These are phyloP conservation scores for Lethrus apterus DNA, from an alignment of 1,140 invertebrate species.

Conservation along the genomic window DNA sequence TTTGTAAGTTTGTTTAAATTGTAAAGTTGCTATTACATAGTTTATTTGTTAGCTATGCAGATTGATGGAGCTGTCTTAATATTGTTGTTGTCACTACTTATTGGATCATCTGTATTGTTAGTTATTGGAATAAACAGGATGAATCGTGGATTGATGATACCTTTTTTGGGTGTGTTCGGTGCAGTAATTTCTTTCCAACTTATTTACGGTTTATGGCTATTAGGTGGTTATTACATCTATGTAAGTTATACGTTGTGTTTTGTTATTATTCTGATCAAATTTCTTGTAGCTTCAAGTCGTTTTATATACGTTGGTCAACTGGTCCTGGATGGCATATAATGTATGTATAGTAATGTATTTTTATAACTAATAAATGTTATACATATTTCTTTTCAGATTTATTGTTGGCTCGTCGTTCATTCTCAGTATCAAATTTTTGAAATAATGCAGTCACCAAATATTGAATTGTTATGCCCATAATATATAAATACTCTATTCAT, in stretches of 20 bases:
- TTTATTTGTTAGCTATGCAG: slow-evolving; percentile 57
- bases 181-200: slow-evolving; percentile 68
- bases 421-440: slow-evolving; percentile 76
- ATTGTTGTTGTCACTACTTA: slow-evolving; percentile 61
- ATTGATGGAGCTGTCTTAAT: slow-evolving; percentile 65
- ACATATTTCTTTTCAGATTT: slow-evolving; percentile 58
- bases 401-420: slow-evolving; percentile 77
- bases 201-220: slow-evolving; percentile 72
- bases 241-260: slow-evolving; percentile 50
- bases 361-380: slow-evolving; percentile 13
- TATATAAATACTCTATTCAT: too few relatives aligned
- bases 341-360: slow-evolving; percentile 49
- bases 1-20: slow-evolving; percentile 51
- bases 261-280: slow-evolving; percentile 14
- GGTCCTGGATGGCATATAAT: slow-evolving; percentile 77
- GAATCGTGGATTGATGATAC: slow-evolving; percentile 69
- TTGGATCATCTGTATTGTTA: slow-evolving; percentile 57
- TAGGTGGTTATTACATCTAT: slow-evolving; percentile 84
- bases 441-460: slow-evolving; percentile 76
- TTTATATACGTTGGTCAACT: slow-evolving; percentile 63
- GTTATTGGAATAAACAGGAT: slow-evolving; percentile 53
- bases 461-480: slow-evolving; percentile 68
- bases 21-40: slow-evolving; percentile 16
- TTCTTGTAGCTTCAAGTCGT: slow-evolving; percentile 66
- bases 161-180: slow-evolving; percentile 68